phyloP scores from a whole-genome alignment of 2,888 invertebrate genomes.

The Mythimna impura region DNA sequence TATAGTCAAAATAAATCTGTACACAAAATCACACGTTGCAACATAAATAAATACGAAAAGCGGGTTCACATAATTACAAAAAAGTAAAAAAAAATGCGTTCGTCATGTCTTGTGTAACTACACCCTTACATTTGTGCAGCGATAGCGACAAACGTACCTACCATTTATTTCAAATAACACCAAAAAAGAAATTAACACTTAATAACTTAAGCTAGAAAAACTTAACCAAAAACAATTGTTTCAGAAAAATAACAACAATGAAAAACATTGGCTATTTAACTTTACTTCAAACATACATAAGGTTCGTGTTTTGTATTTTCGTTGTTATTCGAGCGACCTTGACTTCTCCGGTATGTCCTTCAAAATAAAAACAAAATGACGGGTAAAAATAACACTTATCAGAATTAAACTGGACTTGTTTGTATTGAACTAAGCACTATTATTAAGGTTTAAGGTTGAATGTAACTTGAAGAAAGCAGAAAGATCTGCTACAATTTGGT shows the following conservation, averaged over 20 bases:
- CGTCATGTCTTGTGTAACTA: constrained; percentile 34
- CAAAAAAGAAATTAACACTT: constrained; percentile 5
- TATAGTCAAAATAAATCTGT: constrained; percentile 63
- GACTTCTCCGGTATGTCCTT: not conserved
- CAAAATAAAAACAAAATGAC: constrained; percentile 8
- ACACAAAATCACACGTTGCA: constrained; percentile 56
- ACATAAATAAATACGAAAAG: constrained; percentile 48
- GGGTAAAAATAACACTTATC: constrained; percentile 12
- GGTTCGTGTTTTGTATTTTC: constrained; percentile 2
- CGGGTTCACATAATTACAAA: constrained; percentile 47
- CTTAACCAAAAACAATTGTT: not conserved
- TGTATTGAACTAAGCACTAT: not conserved
- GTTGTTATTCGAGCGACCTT: constrained; percentile 9
- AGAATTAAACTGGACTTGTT: not conserved
- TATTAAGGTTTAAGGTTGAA: not conserved
- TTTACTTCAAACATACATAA: constrained; percentile 10
- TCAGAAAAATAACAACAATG: constrained; percentile 6
- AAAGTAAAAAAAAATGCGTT: constrained; percentile 41
- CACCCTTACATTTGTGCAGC: constrained; percentile 58
- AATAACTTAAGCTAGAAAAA: constrained; percentile 7
- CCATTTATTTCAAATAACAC: not conserved
- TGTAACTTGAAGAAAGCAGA: not conserved
- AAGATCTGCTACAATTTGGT: not conserved
- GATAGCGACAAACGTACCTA: constrained; percentile 41
- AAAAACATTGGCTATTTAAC: not conserved